A percentile compares a stretch with the other conserved stretches of the same genome.
phyloP scores from a whole-genome alignment of 2,888 invertebrate species.

The Latrodectus elegans region DNA sequence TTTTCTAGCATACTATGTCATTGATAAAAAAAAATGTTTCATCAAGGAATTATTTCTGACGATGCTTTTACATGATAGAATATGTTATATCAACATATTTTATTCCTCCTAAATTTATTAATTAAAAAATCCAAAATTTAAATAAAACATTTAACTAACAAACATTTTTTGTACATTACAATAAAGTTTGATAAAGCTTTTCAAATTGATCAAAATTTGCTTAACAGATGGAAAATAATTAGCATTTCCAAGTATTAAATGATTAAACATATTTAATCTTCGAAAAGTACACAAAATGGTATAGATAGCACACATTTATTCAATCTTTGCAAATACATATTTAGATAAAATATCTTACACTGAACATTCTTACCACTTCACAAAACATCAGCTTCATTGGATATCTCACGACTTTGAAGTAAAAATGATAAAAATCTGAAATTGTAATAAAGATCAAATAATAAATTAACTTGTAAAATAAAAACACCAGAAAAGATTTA shows the following conservation, averaged over 20 bases:
- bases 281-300: not conserved
- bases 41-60: too few relatives aligned
- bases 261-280: not conserved
- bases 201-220: not conserved
- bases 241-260: not conserved
- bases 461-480: not conserved
- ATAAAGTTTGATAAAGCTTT: too few relatives aligned
- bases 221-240: not conserved
- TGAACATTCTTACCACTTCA: conserved; percentile 51
- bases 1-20: too few relatives aligned
- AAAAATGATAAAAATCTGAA: conserved; percentile 25
- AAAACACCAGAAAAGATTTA: too few relatives aligned
- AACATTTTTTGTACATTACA: too few relatives aligned
- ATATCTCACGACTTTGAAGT: conserved; percentile 3
- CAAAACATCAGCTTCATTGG: conserved; percentile 39
- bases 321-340: not conserved
- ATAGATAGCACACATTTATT: not conserved
- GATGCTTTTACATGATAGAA: too few relatives aligned
- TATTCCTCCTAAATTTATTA: too few relatives aligned
- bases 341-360: conserved; percentile 41
- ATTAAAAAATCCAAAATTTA: too few relatives aligned
- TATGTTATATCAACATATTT: too few relatives aligned
- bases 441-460: not conserved
- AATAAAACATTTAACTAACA: too few relatives aligned
- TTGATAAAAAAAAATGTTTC: too few relatives aligned